These are phyloP conservation scores for Verasper variegatus DNA, from an alignment of 2,113 vertebrate species.

Conservation along the genomic window DNA sequence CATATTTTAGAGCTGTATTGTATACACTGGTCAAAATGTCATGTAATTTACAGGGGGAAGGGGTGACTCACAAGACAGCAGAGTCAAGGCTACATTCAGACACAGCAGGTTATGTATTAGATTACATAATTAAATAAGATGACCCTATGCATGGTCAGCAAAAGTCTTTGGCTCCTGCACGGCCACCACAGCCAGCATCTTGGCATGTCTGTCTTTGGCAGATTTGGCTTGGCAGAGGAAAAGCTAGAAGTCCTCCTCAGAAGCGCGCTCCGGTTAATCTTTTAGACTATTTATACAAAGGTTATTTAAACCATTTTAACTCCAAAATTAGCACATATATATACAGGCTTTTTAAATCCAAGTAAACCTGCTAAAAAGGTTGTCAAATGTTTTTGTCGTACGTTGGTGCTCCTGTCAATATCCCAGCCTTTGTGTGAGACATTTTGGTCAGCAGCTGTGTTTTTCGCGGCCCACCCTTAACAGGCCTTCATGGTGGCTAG, in stretches of 20 bases:
- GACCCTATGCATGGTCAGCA: conserved; percentile 23
- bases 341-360: too few species aligned
- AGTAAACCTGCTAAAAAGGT: too few species aligned
- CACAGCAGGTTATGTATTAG: conserved; percentile 23
- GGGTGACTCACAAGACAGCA: not conserved
- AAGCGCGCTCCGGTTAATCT: not conserved
- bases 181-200: conserved; percentile 5
- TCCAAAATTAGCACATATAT: too few species aligned
- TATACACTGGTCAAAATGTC: not conserved
- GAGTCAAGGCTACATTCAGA: conserved; percentile 10
- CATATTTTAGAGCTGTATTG: not conserved
- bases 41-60: not conserved
- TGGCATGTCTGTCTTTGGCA: not conserved
- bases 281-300: not conserved
- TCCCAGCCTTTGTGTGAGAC: too few species aligned
- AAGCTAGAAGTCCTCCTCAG: not conserved
- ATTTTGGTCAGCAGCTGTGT: too few species aligned
- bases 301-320: too few species aligned
- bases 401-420: too few species aligned
- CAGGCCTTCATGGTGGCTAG: too few species aligned
- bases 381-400: too few species aligned
- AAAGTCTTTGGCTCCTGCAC: conserved; percentile 11
- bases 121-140: conserved; percentile 25
- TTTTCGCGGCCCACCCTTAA: too few species aligned
- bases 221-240: conserved; percentile 2